These are phyloP conservation scores for Temnothorax nylanderi DNA, from an alignment of 1,140 invertebrate genomes.

Conservation along the genomic window DNA sequence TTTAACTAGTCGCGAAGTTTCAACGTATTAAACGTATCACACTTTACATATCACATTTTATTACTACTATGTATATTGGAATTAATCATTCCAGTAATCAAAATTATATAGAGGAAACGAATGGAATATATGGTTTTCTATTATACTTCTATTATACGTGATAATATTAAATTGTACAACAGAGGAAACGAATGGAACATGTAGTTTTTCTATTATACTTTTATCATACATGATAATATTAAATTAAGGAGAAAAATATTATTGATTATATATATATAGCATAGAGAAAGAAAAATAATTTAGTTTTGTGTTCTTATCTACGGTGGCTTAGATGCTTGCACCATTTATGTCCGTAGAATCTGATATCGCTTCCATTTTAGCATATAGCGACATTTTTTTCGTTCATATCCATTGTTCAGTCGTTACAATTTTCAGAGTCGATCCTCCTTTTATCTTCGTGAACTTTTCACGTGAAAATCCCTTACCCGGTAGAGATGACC, in stretches of 20 bases:
- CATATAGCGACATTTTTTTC: not conserved
- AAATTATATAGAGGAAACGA: not conserved
- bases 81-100: not conserved
- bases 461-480: conserved; percentile 15
- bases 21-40: not conserved
- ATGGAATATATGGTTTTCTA: not conserved
- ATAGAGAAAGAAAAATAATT: not conserved
- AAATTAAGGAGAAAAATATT: not conserved
- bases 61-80: not conserved
- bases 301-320: not conserved
- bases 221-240: not conserved
- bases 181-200: not conserved
- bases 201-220: not conserved
- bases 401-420: conserved; percentile 7
- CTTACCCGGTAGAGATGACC: conserved; percentile 6
- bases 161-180: not conserved
- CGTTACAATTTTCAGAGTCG: not conserved
- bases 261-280: not conserved
- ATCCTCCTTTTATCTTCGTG: not conserved
- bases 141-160: not conserved
- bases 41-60: not conserved
- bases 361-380: not conserved
- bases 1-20: conserved; percentile 8
- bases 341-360: not conserved
- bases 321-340: not conserved